Base-by-base conservation (phyloP, 2,888 invertebrate genomes). In the Ganaspis brasiliensis region DNA sequence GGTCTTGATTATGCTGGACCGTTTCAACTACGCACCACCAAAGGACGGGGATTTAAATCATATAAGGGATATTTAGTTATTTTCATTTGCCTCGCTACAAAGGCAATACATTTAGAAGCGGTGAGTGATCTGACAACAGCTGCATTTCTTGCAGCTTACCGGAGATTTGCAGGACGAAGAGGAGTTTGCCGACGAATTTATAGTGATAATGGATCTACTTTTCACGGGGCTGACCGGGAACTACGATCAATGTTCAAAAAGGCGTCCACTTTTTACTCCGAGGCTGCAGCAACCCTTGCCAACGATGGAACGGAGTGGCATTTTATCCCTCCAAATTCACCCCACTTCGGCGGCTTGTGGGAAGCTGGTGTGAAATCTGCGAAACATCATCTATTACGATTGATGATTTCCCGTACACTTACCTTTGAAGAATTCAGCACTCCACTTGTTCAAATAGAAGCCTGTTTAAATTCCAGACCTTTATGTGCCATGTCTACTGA, bases 71-170 rank as follows among this genome's bases (percentile, higher is more conserved):
- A 86, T 57, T 67, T 87, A 6, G 80, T 77, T 0, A 0, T 85
- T 3, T 88, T 86, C 55, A 79, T 87, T 0, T 88, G 87, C 52
- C 61, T 88, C 1, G 40, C 81, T 0, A 83, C 82, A 0, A 81
- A 82, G 26, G 86, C 86, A 0, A 55, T 86, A 0, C 86, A 88
- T 67, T 19, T 87, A 2, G 84, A 88, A 59, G 49, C 83, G 14
- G 87, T 87, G 0, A 79, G 71, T 10, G 83, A 84, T 56, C 78
- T 45, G 45, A 45, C 45, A 3, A 45, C 45, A n/a, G n/a, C n/a
- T n/a, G n/a, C n/a, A n/a, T n/a, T n/a, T n/a, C 45, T 3, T 10
- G 45, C 45, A 2, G 12, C 45, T 45, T 5, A 45, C 12, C 45
- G 45, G n/a, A 45, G 45, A 45, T 45, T 45, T 45, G 45, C 2